A percentile compares a stretch with the other conserved stretches of the same genome.
These are phyloP conservation scores for Caracal caracal DNA, from an alignment of 2,113 vertebrate species.

Conservation along the genomic window DNA sequence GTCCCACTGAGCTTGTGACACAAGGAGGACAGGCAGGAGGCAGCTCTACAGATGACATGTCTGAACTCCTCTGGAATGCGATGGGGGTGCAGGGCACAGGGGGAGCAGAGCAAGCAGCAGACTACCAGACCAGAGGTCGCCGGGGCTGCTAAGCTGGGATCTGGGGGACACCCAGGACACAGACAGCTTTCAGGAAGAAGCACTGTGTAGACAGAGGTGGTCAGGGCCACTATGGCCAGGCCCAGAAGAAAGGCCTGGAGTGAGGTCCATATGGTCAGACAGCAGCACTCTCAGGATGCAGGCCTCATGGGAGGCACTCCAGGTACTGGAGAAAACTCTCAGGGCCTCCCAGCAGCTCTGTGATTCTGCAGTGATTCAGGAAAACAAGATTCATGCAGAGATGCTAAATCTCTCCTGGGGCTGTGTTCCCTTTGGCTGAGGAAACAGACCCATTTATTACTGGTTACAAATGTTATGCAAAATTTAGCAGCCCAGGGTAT, in stretches of 20 bases:
- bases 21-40: not conserved
- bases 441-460: not conserved
- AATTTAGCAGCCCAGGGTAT: not conserved
- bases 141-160: accelerated
- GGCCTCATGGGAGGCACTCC: accelerated
- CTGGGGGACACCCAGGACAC: not conserved
- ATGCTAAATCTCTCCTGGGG: too few species aligned
- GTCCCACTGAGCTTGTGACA: not conserved
- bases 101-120: not conserved
- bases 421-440: not conserved
- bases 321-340: not conserved
- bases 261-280: not conserved
- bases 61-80: not conserved
- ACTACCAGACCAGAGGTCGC: not conserved
- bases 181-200: not conserved
- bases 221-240: not conserved
- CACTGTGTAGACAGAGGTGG: not conserved
- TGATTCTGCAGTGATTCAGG: not conserved
- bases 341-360: not conserved
- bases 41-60: not conserved
- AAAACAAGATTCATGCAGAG: not conserved
- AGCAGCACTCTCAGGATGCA: not conserved
- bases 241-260: not conserved
- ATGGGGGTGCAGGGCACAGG: accelerated
- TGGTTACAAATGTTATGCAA: not conserved